Evolutionary conservation across 2,888 invertebrate genomes (phyloP).

Genomic region (Steinernema carpocapsae): DNA sequence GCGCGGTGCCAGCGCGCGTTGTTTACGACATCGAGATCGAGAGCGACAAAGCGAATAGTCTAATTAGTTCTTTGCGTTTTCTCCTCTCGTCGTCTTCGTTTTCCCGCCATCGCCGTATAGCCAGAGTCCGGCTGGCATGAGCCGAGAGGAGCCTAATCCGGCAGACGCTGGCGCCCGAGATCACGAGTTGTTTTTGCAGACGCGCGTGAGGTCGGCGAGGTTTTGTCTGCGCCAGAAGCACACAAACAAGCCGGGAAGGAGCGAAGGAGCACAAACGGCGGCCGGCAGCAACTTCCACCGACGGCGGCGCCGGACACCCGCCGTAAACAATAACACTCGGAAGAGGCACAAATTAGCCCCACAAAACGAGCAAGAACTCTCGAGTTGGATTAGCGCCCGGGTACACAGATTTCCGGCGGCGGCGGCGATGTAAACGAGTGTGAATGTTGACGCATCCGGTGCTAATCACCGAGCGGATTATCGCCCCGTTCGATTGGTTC

Average conservation of each 20-base stretch:
- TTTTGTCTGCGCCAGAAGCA: slow-evolving; percentile 13
- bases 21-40: slow-evolving; percentile 16
- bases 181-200: slow-evolving; percentile 27
- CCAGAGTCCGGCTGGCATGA: not conserved
- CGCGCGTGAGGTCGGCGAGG: slow-evolving; percentile 21
- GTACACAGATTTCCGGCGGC: not conserved
- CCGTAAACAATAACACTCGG: slow-evolving; percentile 9
- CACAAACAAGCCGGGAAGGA: slow-evolving; percentile 24
- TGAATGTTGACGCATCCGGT: not conserved
- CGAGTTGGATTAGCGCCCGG: slow-evolving; percentile 7
- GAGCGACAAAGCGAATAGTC: slow-evolving; percentile 31
- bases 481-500: not conserved
- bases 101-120: not conserved
- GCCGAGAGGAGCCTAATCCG: not conserved
- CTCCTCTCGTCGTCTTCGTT: slow-evolving; percentile 14
- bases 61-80: slow-evolving; percentile 3
- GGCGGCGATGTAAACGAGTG: not conserved
- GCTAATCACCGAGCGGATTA: not conserved
- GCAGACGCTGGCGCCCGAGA: slow-evolving; percentile 8
- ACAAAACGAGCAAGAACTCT: not conserved
- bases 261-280: not conserved
- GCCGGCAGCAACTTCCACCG: no score
- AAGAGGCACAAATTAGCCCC: slow-evolving; percentile 9
- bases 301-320: not conserved
- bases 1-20: slow-evolving; percentile 31